Evolutionary conservation across 2,113 vertebrate species (phyloP), one percentile per base, ranked within the genome.

Genomic region (Hippocampus zosterae): DNA sequence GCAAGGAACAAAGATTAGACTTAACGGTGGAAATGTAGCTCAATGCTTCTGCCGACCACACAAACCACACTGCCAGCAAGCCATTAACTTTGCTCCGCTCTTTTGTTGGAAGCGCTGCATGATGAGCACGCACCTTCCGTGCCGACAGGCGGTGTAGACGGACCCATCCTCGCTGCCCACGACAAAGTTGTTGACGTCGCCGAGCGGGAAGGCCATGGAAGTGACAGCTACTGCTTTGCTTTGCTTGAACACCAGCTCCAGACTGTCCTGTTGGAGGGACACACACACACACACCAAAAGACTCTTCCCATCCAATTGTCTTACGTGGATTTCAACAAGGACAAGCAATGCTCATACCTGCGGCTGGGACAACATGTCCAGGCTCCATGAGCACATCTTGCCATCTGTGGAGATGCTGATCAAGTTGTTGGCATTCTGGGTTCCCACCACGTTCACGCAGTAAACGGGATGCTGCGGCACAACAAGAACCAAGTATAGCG

Each of bases 151-250:
- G 60, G 95, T 97, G 82, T 99, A 99, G 72, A 99, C 95, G 1
- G 96, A 98, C 62, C 97, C 97, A 75, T 99, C 97, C 85, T 99
- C 96, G 71, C 97, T 99, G 67, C 96, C 97, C 84, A 99, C 96
- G 69, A 99, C 96, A 81, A 99, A 99, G 90, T 99, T 99, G 90
- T 99, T 99, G 67, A 98, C 97, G 16, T 99, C 96, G 67, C 94
- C 96, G 74, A 97, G 77, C 80, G 97, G 97, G 85, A 98, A 99
- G 19, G 96, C 95, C 96, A 98, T 98, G 85, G 95, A 98, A 70
- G 97, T 99, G 72, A 98, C 97, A 29, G 97, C 95, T 73, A 98
- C 97, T 2, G 97, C 93, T 82, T 98, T 98, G 83, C 95, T 96
- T 85, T 99, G 97, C 81, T 98, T 99, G 87, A 98, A 97, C 78